A percentile compares a stretch with the other conserved stretches of the same genome.
phyloP scores from a whole-genome alignment of 2,113 vertebrate genomes.

The Marmota flaviventris region DNA sequence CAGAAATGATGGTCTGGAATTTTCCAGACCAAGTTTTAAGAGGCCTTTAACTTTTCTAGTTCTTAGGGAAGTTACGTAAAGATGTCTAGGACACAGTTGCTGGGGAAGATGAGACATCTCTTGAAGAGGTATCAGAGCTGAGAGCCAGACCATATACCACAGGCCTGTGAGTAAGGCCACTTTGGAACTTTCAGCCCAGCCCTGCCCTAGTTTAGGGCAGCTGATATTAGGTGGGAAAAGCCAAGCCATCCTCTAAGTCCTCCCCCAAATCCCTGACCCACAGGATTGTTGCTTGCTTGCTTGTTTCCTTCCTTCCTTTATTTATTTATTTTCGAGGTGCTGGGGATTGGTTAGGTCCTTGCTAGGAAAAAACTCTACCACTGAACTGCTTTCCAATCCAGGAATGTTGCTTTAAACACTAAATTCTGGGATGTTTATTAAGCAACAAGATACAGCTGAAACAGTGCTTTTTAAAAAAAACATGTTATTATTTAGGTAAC shows the following conservation, averaged over 20 bases:
- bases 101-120: background rate
- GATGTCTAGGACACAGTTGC: background rate
- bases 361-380: no score
- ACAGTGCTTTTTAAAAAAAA: background rate
- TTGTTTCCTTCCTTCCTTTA: no score
- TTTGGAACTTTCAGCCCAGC: background rate
- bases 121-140: background rate
- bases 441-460: background rate
- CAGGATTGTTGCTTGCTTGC: background rate
- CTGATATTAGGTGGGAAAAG: background rate
- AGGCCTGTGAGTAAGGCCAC: background rate
- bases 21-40: background rate
- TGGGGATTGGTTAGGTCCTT: no score
- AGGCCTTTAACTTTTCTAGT: background rate
- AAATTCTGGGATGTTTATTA: background rate
- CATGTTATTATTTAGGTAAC: background rate
- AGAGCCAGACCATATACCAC: background rate
- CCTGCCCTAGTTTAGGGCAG: background rate
- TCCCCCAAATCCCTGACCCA: background rate
- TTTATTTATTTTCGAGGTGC: no score
- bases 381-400: background rate
- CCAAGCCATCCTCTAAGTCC: background rate
- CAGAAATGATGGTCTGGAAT: conserved; percentile 28
- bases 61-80: background rate
- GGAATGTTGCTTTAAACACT: background rate